Conservation (phyloP, 2,113 vertebrate species). For the Hippoglossus stenolepis region DNA sequence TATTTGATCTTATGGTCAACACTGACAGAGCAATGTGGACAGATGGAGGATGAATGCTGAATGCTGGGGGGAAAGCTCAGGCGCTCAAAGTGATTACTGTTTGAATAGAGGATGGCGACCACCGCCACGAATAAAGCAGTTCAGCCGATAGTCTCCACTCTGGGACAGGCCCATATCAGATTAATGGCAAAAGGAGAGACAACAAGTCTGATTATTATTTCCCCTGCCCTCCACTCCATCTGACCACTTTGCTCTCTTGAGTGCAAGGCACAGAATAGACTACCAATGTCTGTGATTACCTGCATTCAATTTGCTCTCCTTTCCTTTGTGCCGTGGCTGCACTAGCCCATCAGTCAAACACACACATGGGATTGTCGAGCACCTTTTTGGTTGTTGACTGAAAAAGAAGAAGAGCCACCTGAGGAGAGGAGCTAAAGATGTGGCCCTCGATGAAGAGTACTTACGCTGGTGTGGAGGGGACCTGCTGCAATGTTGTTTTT, state of each 20-base stretch:
- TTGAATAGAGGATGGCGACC: conserved; percentile 16
- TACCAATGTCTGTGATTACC: conserved; percentile 64
- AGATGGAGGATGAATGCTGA: background rate
- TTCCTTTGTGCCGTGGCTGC: conserved; percentile 49
- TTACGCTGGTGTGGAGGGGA: conserved; percentile 1
- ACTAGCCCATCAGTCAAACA: conserved; percentile 53
- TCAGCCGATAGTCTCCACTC: conserved; percentile 26
- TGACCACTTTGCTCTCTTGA: conserved; percentile 57
- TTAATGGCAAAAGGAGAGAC: conserved; percentile 53
- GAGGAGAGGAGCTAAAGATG: conserved; percentile 36
- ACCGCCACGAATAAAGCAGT: conserved; percentile 40
- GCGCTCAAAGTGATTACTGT: conserved; percentile 25
- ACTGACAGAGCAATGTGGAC: background rate
- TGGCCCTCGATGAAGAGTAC: background rate
- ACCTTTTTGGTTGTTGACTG: conserved; percentile 50
- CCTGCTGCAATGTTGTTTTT: background rate
- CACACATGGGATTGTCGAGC: conserved; percentile 28
- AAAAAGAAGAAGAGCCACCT: conserved; percentile 48
- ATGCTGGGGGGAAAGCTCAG: background rate
- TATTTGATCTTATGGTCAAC: conserved; percentile 16
- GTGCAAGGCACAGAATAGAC: conserved; percentile 47
- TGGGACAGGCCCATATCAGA: conserved; percentile 44
- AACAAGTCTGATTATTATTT: conserved; percentile 62
- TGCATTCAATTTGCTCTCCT: conserved; percentile 57
- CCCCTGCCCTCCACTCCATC: conserved; percentile 51